Percentiles rank a stretch among this genome's conserved stretches.
Conservation (phyloP, 2,113 vertebrate genomes). For the Phycodurus eques region DNA sequence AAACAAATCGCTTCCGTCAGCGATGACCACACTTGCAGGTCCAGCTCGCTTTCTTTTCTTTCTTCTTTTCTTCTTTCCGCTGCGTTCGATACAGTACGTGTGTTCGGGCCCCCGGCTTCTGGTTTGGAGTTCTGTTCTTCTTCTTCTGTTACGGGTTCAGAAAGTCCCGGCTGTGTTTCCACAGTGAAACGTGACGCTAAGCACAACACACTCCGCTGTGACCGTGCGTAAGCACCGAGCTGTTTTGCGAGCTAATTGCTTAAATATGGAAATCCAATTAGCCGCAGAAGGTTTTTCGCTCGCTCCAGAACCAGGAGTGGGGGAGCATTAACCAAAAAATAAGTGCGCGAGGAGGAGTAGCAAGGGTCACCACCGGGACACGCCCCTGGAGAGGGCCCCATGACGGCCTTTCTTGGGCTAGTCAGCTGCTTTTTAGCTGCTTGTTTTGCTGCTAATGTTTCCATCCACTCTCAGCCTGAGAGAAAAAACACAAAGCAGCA, state of each 20-base stretch:
- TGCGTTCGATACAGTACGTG: constrained; percentile 16
- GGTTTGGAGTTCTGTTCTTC: constrained; percentile 71
- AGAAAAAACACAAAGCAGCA: neutral
- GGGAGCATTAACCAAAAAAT: constrained; percentile 15
- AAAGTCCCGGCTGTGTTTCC: constrained; percentile 72
- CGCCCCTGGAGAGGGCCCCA: constrained; percentile 14
- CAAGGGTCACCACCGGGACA: constrained; percentile 47
- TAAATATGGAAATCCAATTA: constrained; percentile 79
- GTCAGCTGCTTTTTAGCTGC: constrained; percentile 5
- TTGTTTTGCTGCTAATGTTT: constrained; percentile 11
- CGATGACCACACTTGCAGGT: constrained; percentile 98
- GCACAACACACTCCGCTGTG: constrained; percentile 67
- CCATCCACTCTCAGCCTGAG: constrained; percentile 2
- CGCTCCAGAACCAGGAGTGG: constrained; percentile 5
- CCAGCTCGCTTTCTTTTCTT: constrained; percentile 48
- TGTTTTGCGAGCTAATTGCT: constrained; percentile 70
- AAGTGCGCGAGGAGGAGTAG: constrained; percentile 44
- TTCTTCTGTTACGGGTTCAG: constrained; percentile 75
- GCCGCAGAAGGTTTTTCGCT: constrained; percentile 49
- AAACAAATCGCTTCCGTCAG: constrained; percentile 94
- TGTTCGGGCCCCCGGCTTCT: constrained; percentile 38
- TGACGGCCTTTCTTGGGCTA: constrained; percentile 7
- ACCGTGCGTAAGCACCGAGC: constrained; percentile 62
- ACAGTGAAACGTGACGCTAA: constrained; percentile 72
- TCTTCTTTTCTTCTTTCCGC: constrained; percentile 4